Conservation (phyloP, 2,888 invertebrate species). For the Diarsia rubi region DNA sequence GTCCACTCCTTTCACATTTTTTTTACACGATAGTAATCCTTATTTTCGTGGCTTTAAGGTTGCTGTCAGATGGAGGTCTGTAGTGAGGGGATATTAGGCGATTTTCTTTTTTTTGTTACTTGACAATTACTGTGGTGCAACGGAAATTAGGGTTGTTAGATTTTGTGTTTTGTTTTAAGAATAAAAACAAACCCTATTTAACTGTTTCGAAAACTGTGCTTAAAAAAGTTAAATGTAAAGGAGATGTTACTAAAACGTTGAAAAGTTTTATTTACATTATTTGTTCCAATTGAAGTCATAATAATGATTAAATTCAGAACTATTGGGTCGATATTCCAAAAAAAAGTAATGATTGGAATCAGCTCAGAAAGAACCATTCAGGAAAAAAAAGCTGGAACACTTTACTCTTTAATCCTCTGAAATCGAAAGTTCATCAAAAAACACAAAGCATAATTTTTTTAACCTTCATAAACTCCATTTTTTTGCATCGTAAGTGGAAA, state of each 20-base stretch:
- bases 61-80: not conserved
- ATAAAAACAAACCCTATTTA: not conserved
- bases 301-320: not conserved
- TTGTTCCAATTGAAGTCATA: not conserved
- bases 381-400: not conserved
- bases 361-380: too few species aligned
- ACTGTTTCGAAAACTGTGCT: not conserved
- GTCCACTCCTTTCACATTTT: slow-evolving; percentile 6
- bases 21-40: not conserved
- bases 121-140: slow-evolving; percentile 49
- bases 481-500: slow-evolving; percentile 51
- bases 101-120: slow-evolving; percentile 36
- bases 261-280: not conserved
- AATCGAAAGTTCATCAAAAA: slow-evolving; percentile 12
- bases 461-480: not conserved
- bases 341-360: not conserved
- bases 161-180: not conserved
- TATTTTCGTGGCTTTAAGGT: not conserved
- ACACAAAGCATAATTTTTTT: slow-evolving; percentile 5
- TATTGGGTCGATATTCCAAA: not conserved
- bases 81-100: slow-evolving; percentile 42
- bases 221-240: not conserved
- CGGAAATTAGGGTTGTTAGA: slow-evolving; percentile 43
- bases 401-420: not conserved
- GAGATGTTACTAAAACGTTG: not conserved